Evolutionary conservation across 2,113 vertebrate genomes (phyloP).

Genomic region (Rhabdomys dilectus): DNA sequence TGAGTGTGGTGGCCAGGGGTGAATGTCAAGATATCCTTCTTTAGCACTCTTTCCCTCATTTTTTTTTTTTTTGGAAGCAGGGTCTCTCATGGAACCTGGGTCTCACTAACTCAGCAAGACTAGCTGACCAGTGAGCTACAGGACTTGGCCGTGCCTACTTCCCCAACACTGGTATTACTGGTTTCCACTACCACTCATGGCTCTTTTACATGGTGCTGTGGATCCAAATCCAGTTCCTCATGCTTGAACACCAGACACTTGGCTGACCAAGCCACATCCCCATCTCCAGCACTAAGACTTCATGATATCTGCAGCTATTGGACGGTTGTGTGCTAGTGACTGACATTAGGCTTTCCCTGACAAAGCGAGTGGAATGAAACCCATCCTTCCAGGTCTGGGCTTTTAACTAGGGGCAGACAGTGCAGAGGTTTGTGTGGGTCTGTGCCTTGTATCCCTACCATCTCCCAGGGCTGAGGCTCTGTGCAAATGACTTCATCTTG

Average conservation of each 20-base stretch:
- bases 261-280: background rate
- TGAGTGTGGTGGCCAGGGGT: background rate
- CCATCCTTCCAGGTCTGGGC: background rate
- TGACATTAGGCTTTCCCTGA: background rate
- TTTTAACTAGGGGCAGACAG: background rate
- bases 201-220: background rate
- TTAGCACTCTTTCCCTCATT: background rate
- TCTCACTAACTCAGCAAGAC: background rate
- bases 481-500: too few species aligned
- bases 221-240: background rate
- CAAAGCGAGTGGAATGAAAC: background rate
- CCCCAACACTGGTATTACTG: background rate
- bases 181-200: too few species aligned
- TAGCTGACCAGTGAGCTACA: too few species aligned
- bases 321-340: background rate
- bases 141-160: background rate
- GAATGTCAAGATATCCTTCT: background rate
- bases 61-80: background rate
- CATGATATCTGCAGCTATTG: background rate
- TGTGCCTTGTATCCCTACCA: background rate
- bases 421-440: background rate
- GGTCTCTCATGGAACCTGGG: background rate
- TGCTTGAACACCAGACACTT: background rate
- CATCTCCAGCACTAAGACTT: background rate
- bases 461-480: background rate